phyloP scores from a whole-genome alignment of 35 echinoderm and acorn worm species.

The Eucidaris tribuloides region DNA sequence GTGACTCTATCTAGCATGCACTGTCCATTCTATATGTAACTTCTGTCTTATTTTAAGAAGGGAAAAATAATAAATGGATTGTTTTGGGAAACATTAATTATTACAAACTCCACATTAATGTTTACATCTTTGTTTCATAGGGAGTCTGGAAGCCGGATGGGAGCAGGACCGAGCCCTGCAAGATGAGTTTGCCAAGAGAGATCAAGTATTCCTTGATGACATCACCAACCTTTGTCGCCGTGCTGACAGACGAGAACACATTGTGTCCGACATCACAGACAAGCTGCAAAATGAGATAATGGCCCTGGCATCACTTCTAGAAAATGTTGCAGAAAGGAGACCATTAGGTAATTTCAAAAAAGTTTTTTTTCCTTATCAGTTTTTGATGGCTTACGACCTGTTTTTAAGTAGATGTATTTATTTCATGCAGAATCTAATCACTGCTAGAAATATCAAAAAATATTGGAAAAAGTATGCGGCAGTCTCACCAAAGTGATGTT shows the following conservation, averaged over 20 bases:
- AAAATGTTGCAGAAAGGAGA: conserved; percentile 78
- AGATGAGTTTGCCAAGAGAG: conserved; percentile 74
- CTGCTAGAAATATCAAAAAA: too few species aligned
- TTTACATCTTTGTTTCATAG: conserved; percentile 14
- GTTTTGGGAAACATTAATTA: too few species aligned
- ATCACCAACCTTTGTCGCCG: conserved; percentile 81
- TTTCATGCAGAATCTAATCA: too few species aligned
- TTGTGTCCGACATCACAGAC: conserved; percentile 82
- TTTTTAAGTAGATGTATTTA: too few species aligned
- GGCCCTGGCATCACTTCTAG: conserved; percentile 66
- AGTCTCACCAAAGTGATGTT: too few species aligned
- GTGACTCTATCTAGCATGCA: background rate
- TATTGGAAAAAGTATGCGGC: too few species aligned
- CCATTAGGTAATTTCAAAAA: conserved; percentile 57
- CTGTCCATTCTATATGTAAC: background rate
- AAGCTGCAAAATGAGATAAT: conserved; percentile 75
- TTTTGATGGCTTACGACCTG: too few species aligned
- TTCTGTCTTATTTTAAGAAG: too few species aligned
- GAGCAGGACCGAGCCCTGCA: conserved; percentile 66
- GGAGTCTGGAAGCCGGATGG: conserved; percentile 66
- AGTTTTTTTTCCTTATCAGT: too few species aligned
- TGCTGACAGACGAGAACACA: conserved; percentile 85
- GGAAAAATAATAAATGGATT: too few species aligned
- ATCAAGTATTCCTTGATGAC: conserved; percentile 83
- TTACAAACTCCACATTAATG: too few species aligned